Evolutionary conservation across 2,888 invertebrate genomes (phyloP).

Genomic region (Netelia virgata): DNA sequence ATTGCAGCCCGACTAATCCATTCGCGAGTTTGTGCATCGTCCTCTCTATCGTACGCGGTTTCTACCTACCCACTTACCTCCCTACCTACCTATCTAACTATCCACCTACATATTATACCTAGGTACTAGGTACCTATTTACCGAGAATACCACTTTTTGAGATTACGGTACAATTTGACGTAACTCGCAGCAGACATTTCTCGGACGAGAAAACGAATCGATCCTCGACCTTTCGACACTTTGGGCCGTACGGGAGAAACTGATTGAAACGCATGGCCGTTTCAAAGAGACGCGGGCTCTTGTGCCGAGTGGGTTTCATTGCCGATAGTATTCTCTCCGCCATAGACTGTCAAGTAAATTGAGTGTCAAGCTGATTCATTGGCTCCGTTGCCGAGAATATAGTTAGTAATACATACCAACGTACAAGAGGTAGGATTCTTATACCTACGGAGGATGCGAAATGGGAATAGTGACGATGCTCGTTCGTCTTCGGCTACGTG

Average conservation of each 20-base stretch:
- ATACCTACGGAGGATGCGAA: constrained; percentile 4
- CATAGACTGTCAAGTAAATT: constrained; percentile 63
- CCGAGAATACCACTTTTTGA: constrained; percentile 12
- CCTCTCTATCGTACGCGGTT: background rate
- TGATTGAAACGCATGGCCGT: background rate
- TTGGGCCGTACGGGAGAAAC: background rate
- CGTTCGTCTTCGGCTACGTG: constrained; percentile 45
- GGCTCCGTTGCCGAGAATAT: constrained; percentile 51
- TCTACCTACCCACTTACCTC: no score
- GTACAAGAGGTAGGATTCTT: background rate
- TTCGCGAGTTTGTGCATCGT: constrained; percentile 1
- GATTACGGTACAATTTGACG: constrained; percentile 5
- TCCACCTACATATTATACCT: no score
- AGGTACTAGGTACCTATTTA: no score
- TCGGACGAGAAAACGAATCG: background rate
- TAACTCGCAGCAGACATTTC: constrained; percentile 4
- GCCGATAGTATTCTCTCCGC: constrained; percentile 9
- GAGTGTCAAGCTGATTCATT: constrained; percentile 65
- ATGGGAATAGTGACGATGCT: constrained; percentile 51
- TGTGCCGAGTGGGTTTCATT: background rate
- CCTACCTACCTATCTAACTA: no score
- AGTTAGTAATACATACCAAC: constrained; percentile 56
- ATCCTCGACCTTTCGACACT: background rate
- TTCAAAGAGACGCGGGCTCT: background rate
- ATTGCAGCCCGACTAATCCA: constrained; percentile 43